A percentile compares a stretch with the other conserved stretches of the same genome.
Evolutionary conservation across 2,113 vertebrate species (phyloP).

Genomic region (human): DNA sequence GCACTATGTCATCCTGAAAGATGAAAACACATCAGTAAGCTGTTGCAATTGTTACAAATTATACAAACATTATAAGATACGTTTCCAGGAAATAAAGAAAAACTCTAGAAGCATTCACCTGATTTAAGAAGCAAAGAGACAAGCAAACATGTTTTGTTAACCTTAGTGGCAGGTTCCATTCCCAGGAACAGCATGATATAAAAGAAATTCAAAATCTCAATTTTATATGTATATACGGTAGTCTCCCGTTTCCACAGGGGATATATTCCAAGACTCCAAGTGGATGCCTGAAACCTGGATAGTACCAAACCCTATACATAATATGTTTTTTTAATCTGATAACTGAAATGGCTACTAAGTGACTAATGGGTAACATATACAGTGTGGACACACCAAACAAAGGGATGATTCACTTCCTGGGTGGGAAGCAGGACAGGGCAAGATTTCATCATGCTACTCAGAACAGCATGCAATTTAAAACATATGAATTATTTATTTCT

Average conservation of each 20-base stretch:
- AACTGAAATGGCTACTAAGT: not conserved
- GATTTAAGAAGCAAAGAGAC: not conserved
- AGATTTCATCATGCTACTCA: not conserved
- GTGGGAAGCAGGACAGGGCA: not conserved
- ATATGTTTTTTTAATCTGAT: not conserved
- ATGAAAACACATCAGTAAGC: slow-evolving; percentile 7
- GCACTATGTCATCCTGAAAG: not conserved
- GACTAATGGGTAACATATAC: not conserved
- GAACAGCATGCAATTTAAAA: not conserved
- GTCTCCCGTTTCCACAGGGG: not conserved
- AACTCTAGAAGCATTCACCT: not conserved
- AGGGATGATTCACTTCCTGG: not conserved
- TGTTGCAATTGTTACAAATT: not conserved
- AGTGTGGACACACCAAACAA: not conserved
- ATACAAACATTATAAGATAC: not conserved
- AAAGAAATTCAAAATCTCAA: not conserved
- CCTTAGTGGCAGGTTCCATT: not conserved
- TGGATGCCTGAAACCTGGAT: not conserved
- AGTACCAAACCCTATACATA: not conserved
- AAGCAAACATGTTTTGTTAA: not conserved
- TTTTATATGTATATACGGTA: not conserved
- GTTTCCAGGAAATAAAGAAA: not conserved
- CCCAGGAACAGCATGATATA: not conserved
- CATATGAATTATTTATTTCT: not conserved
- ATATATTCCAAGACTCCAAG: not conserved